Evolutionary conservation across 2,888 invertebrate species (phyloP).

Genomic region (Pachliopta kotzebuea): DNA sequence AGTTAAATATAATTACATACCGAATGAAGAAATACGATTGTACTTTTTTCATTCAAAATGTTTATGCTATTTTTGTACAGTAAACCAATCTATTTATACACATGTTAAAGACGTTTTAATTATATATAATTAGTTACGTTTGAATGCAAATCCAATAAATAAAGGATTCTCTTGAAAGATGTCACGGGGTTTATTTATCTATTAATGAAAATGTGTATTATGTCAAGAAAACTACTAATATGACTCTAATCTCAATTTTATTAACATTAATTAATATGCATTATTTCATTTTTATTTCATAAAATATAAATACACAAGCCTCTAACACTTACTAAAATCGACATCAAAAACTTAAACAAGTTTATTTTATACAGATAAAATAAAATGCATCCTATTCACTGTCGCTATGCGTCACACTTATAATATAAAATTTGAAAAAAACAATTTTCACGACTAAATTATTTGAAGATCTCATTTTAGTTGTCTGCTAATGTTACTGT

Average conservation of each 20-base stretch:
- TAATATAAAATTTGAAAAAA: no score
- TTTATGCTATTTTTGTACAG: not conserved
- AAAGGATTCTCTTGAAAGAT: no score
- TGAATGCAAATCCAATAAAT: not conserved
- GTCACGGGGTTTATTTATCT: not conserved
- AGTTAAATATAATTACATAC: slow-evolving; percentile 1
- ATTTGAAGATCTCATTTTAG: no score
- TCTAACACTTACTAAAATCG: not conserved
- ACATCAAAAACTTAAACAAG: not conserved
- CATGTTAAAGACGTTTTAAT: not conserved
- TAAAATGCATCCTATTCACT: not conserved
- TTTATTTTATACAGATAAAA: not conserved
- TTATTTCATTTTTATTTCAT: not conserved
- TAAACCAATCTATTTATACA: not conserved
- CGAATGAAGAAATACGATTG: not conserved
- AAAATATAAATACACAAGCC: not conserved
- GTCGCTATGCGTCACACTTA: no score
- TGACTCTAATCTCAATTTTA: not conserved
- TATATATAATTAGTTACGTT: not conserved
- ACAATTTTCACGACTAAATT: no score
- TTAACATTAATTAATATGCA: not conserved
- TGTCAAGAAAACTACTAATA: not conserved
- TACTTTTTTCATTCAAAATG: no score
- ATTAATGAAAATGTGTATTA: not conserved
- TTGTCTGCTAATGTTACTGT: no score